phyloP scores from a whole-genome alignment of 2,797 vertebrate genomes.

The Pipistrellus pipistrellus region DNA sequence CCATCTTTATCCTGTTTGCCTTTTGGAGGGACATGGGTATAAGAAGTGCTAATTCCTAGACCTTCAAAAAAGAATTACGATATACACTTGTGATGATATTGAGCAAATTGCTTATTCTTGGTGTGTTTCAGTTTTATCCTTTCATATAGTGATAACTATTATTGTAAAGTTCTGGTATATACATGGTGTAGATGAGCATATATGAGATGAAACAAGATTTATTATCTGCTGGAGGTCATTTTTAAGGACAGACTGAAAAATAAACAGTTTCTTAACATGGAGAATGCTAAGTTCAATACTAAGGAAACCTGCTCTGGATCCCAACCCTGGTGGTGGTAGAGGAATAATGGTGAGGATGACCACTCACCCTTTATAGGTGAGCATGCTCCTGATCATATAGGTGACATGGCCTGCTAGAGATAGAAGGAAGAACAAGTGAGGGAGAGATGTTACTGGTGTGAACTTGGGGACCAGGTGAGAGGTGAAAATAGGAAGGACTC shows the following conservation, averaged over 20 bases:
- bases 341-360: not conserved
- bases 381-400: too few species aligned
- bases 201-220: not conserved
- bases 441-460: not conserved
- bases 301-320: not conserved
- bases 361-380: not conserved
- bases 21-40: not conserved
- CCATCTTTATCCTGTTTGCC: not conserved
- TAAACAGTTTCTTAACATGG: not conserved
- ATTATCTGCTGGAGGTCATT: not conserved
- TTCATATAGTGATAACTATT: not conserved
- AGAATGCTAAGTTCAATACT: not conserved
- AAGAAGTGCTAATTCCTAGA: not conserved
- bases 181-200: not conserved
- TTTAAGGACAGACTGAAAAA: conserved; percentile 14
- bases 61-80: not conserved
- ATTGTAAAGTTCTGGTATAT: not conserved
- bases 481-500: not conserved
- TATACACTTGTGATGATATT: not conserved
- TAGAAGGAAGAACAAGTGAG: not conserved
- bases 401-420: not conserved
- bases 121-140: not conserved
- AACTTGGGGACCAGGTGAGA: not conserved
- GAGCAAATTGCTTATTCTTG: not conserved
- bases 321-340: not conserved